These are phyloP conservation scores for Ameiurus melas DNA, from an alignment of 2,113 vertebrate species.

Conservation along the genomic window DNA sequence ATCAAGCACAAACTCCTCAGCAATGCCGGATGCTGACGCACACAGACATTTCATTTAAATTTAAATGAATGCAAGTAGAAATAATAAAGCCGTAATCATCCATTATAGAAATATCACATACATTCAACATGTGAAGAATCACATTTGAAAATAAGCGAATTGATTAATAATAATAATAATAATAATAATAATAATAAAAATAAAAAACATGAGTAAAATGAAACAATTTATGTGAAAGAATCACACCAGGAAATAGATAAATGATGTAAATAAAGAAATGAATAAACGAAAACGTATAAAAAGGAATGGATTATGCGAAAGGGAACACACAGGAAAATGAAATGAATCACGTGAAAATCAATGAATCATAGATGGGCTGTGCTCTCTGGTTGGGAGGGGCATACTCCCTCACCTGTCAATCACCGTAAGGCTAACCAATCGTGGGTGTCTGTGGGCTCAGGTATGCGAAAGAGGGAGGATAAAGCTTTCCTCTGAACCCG, in stretches of 20 bases:
- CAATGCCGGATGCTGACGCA: not conserved
- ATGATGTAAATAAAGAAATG: not conserved
- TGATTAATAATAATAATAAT: too few species aligned
- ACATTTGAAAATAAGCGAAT: too few species aligned
- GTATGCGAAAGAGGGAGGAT: not conserved
- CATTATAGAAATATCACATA: not conserved
- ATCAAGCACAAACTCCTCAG: slow-evolving; percentile 3
- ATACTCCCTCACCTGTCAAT: not conserved
- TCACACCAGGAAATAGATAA: not conserved
- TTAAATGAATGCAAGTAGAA: not conserved
- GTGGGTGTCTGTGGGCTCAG: not conserved
- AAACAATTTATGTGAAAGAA: not conserved
- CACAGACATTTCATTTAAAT: not conserved
- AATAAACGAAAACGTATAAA: not conserved
- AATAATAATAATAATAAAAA: not conserved
- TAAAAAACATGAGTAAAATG: not conserved
- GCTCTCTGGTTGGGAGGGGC: not conserved
- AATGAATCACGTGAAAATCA: not conserved
- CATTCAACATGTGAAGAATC: not conserved
- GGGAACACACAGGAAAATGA: not conserved
- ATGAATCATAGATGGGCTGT: not conserved
- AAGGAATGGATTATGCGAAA: not conserved
- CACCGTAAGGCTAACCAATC: not conserved
- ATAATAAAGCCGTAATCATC: not conserved
- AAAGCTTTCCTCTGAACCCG: not conserved